These are phyloP conservation scores for Rhopalosiphum padi DNA, from an alignment of 1,140 invertebrate species.

Conservation along the genomic window DNA sequence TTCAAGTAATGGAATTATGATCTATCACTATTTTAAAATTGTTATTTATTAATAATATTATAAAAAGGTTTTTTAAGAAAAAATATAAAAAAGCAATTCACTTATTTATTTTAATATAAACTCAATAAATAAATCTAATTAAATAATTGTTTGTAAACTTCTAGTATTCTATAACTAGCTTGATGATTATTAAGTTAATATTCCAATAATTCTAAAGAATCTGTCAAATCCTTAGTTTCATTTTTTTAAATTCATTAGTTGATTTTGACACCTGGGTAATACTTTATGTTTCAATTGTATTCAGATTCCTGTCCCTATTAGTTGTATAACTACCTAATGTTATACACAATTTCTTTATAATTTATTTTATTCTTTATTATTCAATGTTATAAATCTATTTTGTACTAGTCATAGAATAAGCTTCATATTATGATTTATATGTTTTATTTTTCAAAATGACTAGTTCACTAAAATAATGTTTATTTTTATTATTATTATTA, in stretches of 20 bases:
- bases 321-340: background rate
- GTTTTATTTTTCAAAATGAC: background rate
- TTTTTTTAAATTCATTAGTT: background rate
- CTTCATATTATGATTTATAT: background rate
- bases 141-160: background rate
- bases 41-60: background rate
- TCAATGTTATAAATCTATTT: background rate
- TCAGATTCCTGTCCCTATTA: background rate
- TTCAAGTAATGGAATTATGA: background rate
- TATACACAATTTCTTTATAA: background rate
- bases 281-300: background rate
- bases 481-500: constrained; percentile 59
- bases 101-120: no score
- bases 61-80: background rate
- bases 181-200: background rate
- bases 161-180: background rate
- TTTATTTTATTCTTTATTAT: background rate
- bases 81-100: background rate
- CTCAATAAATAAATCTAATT: no score
- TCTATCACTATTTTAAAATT: background rate
- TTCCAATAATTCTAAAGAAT: background rate
- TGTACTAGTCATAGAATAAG: background rate
- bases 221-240: background rate
- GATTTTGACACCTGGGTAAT: background rate
- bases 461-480: constrained; percentile 23